Base-by-base conservation (phyloP, 2,888 invertebrate genomes). In the Drosophila kuntzei region DNA sequence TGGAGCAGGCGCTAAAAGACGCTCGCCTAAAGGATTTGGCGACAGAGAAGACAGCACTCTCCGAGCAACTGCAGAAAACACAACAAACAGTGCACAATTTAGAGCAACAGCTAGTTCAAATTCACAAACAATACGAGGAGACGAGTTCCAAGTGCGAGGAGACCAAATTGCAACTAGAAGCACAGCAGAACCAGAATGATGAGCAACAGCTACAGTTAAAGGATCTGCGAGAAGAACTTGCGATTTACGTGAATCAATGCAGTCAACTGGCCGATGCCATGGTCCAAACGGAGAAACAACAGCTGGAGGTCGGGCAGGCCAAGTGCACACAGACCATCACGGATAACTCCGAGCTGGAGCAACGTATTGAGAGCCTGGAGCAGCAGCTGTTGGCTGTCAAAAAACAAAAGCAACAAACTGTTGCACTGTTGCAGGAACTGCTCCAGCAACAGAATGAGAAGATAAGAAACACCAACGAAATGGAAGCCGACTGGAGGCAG, bases 401-500 rank as follows among this genome's bases (percentile, higher is more conserved):
- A 6, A 25, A 50, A 1, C 85, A 84, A 22, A 87, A 77, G 39
- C 47, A 65, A 9, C 80, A 87, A 50, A 85, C 86, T 0, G 76
- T 91, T 32, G 64, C 68, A 0, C 51, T 90, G 11, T 70, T 92
- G 29, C 80, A 87, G 20, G 70, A 80, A 46, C 60, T 90, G 18
- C 49, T 91, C 1, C 72, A 75, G 5, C 85, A 90, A 3, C 91
- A 92, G 64, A 80, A 83, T 27, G 79, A 79, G 3, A 92, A 90
- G 69, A 84, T 91, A 7, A 65, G 64, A 14, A 85, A 83, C 29
- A 71, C 91, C 2, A 82, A 76, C 47, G 78, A 82, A 60, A 84
- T 90, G 58, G 88, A 89, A 53, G 64, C 79, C 0, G 90, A 92
- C 11, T 91, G 92, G 91, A 76, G 76, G 43, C 88, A 90, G 43